Conservation (phyloP, 2,797 vertebrate genomes). For the Acrocephalus scirpaceus region DNA sequence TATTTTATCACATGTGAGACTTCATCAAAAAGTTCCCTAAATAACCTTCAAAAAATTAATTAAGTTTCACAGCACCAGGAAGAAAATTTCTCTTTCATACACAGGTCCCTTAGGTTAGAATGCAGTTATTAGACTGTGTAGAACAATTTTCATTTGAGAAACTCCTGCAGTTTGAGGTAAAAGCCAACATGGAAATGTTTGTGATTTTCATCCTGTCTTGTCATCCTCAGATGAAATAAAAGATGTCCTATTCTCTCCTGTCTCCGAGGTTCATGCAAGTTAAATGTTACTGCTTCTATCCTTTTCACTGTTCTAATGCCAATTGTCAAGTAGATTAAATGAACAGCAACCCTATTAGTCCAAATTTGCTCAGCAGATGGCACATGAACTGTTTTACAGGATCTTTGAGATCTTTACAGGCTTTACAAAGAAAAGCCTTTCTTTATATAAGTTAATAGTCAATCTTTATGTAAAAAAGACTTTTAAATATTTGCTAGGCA, state of each 20-base stretch:
- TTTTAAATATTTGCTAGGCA: neutral
- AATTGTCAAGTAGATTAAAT: neutral
- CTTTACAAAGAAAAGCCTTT: neutral
- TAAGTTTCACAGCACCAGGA: neutral
- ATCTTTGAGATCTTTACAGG: neutral
- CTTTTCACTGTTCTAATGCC: neutral
- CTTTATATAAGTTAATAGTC: neutral
- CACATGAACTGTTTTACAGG: neutral
- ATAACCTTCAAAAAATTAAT: slow-evolving; percentile 22
- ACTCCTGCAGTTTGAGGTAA: neutral
- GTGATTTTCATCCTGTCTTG: neutral
- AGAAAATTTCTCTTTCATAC: neutral
- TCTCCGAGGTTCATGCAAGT: neutral
- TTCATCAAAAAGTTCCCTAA: neutral
- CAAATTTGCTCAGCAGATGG: neutral
- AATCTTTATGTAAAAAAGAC: neutral
- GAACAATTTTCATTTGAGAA: neutral
- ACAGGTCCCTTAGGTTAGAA: neutral
- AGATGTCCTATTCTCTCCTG: neutral
- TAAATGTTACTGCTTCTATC: neutral
- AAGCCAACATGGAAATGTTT: neutral
- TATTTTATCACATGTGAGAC: neutral
- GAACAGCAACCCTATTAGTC: neutral
- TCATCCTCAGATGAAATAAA: neutral
- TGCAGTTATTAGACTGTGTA: neutral